Base-by-base conservation (phyloP, 2,113 vertebrate species). In the Pelobates fuscus region DNA sequence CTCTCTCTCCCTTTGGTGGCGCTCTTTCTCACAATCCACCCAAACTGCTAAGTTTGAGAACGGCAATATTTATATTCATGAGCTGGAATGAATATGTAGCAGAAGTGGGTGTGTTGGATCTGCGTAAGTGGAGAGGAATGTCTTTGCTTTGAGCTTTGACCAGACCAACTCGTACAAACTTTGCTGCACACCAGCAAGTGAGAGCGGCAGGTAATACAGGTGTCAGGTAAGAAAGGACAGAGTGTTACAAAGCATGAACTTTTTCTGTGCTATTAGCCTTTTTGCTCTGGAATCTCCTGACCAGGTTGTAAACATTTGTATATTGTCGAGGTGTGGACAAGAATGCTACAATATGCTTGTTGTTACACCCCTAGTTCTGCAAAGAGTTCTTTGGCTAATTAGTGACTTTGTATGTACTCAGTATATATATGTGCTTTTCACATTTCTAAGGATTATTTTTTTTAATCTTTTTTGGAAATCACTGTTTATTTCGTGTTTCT, bases 111-210 rank as follows among this genome's bases (percentile, higher is more conserved):
- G 69, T 41, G 58, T 32, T 17, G 3, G 10, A 15, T n/a, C 58
- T 71, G 69, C 10, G 69, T 71, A 61, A 71, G 41, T 49, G 18
- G 24, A 18, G 57, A 61, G 69, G 69, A 71, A 71, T 71, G 58
- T 60, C 37, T 23, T 41, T 61, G 54, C 54, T 49, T 59, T 25
- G 4, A 58, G 29, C 32, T 75, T 21, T 62, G 59, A 5, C 10
- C 32, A 37, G 32, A 37, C 5, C 69, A 26, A 58, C 7, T 14
- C 11, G 32, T 49, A 77, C 73, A 15, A 20, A n/a, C 20, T n/a
- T n/a, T 64, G 61, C 55, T 70, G 24, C 2, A 76, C 32, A 61
- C 55, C 54, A 72, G 70, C 49, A 57, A 71, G 30, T 65, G 52
- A 65, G 57, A 67, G 37, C 44, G 10, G 25, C 43, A 49, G 78